Conservation (phyloP, 1,140 invertebrate genomes). For the Micrasema minimum region DNA sequence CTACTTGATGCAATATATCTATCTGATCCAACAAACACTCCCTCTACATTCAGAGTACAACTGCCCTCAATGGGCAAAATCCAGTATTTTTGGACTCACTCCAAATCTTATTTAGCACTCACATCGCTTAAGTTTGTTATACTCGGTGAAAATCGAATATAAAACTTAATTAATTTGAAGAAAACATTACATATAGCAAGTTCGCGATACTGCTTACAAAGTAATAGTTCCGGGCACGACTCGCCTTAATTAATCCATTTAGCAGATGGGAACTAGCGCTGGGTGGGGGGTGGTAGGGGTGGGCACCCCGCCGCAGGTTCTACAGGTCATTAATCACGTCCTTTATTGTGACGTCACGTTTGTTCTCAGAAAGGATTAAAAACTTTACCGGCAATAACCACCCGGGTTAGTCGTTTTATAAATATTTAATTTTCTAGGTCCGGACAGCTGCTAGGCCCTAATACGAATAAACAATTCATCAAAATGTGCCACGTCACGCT, state of each 20-base stretch:
- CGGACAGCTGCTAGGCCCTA: constrained; percentile 8
- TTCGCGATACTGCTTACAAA: too few species aligned
- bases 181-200: too few species aligned
- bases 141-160: too few species aligned
- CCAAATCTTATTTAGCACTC: too few species aligned
- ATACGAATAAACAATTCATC: constrained; percentile 31
- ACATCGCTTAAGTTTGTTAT: too few species aligned
- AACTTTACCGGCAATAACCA: constrained; percentile 24
- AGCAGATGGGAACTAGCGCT: not conserved
- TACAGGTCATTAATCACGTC: constrained; percentile 33
- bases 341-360: constrained; percentile 36
- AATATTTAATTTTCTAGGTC: constrained; percentile 23
- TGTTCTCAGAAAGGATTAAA: constrained; percentile 32
- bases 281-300: not conserved
- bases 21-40: too few species aligned
- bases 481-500: constrained; percentile 2
- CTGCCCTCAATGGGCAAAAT: too few species aligned
- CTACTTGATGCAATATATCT: too few species aligned
- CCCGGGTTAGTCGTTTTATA: constrained; percentile 20
- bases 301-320: constrained; percentile 4
- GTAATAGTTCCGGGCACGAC: not conserved
- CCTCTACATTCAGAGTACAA: too few species aligned
- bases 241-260: constrained; percentile 10
- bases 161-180: too few species aligned
- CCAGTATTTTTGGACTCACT: too few species aligned